Conservation (phyloP, 1,140 invertebrate genomes). For the Aphaenogaster ashmeadi region DNA sequence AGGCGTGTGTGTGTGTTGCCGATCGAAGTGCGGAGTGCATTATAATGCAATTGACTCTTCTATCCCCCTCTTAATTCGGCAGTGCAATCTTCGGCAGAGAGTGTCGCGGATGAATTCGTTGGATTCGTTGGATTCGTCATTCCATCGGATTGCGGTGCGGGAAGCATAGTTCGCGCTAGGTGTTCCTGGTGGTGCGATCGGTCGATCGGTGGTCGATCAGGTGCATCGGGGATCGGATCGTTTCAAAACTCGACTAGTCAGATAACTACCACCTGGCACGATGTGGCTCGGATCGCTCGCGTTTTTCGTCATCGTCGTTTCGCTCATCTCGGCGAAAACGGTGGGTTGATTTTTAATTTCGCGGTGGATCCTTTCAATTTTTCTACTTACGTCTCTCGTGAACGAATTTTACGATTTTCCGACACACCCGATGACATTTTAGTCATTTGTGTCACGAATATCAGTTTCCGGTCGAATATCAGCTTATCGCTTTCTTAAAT, state of each 20-base stretch:
- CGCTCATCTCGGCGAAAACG: constrained; percentile 38
- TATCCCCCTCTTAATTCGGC: constrained; percentile 69
- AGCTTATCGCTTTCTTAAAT: constrained; percentile 43
- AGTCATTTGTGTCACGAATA: constrained; percentile 1
- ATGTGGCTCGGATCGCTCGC: constrained; percentile 66
- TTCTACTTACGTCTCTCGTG: not conserved
- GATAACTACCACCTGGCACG: constrained; percentile 51
- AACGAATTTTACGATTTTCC: constrained; percentile 15
- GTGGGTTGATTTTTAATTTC: constrained; percentile 67
- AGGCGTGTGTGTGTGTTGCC: not conserved
- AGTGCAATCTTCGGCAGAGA: constrained; percentile 57
- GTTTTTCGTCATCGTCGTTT: constrained; percentile 56
- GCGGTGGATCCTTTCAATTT: not conserved
- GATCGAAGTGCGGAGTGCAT: constrained; percentile 36
- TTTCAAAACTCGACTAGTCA: not conserved
- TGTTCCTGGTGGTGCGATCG: constrained; percentile 43
- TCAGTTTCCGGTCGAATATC: constrained; percentile 32
- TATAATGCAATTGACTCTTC: constrained; percentile 40
- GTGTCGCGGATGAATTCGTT: constrained; percentile 75
- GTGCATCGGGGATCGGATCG: constrained; percentile 41
- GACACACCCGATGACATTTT: not conserved
- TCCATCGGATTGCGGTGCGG: constrained; percentile 73
- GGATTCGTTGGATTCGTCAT: constrained; percentile 49
- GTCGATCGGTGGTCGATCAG: constrained; percentile 5
- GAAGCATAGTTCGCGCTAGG: constrained; percentile 69